Evolutionary conservation across 2,888 invertebrate species (phyloP).

Genomic region (Troglohyphantes excavatus): DNA sequence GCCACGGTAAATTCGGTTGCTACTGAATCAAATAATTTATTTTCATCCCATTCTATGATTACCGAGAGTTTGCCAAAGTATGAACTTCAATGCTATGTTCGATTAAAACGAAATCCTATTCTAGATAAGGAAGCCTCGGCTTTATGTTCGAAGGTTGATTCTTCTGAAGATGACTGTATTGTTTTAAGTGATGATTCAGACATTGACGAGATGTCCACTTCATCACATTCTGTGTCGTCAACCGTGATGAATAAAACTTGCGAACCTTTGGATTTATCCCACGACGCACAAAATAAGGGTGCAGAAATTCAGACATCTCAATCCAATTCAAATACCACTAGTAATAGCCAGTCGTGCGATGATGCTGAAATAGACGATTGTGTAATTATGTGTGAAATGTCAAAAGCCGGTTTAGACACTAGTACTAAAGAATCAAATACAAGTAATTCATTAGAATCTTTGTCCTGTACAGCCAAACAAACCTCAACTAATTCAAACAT

Average conservation of each 20-base stretch:
- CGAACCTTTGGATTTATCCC: no score
- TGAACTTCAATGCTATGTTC: neutral
- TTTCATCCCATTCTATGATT: no score
- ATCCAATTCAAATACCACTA: neutral
- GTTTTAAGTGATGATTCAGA: neutral
- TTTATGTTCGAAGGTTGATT: neutral
- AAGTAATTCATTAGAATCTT: neutral
- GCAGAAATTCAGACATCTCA: neutral
- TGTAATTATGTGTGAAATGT: constrained; percentile 2
- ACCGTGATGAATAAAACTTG: no score
- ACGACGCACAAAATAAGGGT: no score
- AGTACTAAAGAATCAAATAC: neutral
- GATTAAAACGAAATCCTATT: constrained; percentile 2
- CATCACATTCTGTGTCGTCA: no score
- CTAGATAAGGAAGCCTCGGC: neutral
- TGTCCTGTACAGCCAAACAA: neutral
- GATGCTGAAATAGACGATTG: constrained; percentile 39
- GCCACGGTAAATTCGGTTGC: no score
- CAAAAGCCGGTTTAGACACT: neutral
- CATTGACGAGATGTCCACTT: neutral
- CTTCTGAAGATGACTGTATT: neutral
- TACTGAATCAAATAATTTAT: no score
- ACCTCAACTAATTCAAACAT: neutral
- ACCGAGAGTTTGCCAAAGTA: neutral
- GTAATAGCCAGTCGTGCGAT: neutral